Conservation (phyloP, 2,113 vertebrate genomes). For the Collichthys lucidus region DNA sequence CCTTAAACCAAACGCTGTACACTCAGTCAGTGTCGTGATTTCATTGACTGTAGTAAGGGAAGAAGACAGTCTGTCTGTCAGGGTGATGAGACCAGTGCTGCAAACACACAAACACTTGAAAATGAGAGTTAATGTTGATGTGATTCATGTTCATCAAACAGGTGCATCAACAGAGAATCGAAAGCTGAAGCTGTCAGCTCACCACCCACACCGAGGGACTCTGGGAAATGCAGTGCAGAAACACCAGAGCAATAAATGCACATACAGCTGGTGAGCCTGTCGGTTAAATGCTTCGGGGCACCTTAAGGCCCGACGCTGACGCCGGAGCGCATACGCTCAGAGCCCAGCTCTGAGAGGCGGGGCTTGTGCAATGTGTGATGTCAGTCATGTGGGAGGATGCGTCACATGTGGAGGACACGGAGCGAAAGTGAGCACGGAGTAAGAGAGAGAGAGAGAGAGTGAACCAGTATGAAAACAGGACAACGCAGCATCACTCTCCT, state of each 20-base stretch:
- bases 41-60: background rate
- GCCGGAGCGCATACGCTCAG: background rate
- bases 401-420: slow-evolving; percentile 10
- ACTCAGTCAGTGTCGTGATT: slow-evolving; percentile 18
- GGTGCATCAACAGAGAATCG: background rate
- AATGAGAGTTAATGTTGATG: background rate
- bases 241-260: background rate
- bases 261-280: background rate
- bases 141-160: background rate
- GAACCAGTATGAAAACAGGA: slow-evolving; percentile 21
- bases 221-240: slow-evolving; percentile 10
- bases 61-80: background rate
- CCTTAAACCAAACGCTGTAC: background rate
- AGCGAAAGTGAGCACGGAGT: background rate
- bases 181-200: background rate
- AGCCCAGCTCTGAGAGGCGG: background rate
- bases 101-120: background rate
- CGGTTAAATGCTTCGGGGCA: background rate
- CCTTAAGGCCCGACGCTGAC: background rate
- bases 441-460: background rate
- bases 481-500: slow-evolving; percentile 3
- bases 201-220: background rate
- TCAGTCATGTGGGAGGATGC: background rate
- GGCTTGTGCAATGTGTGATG: background rate
- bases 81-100: background rate